Evolutionary conservation across 1,140 invertebrate genomes (phyloP).

Genomic region (Heliconius hermathena): DNA sequence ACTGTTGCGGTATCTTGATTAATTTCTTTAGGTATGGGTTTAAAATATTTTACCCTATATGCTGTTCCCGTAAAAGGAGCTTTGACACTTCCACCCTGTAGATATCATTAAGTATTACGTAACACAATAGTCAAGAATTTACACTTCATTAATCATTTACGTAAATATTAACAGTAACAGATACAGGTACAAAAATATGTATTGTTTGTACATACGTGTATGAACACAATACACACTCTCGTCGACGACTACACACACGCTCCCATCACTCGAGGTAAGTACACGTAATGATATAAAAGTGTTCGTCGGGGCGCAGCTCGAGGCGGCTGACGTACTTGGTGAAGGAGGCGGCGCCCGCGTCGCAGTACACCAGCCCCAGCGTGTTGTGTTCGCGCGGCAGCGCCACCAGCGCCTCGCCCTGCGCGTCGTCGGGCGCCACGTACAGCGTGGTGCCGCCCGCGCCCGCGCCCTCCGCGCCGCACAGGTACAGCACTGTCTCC

Average conservation of each 20-base stretch:
- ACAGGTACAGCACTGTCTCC: constrained; percentile 82
- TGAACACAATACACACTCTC: background rate
- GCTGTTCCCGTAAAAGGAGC: too few species aligned
- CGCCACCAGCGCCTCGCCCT: constrained; percentile 76
- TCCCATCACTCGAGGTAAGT: constrained; percentile 80
- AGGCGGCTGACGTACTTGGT: constrained; percentile 85
- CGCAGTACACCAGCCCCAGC: constrained; percentile 86
- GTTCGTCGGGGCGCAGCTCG: constrained; percentile 59
- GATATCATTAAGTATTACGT: background rate
- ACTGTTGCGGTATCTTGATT: too few species aligned
- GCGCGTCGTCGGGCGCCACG: constrained; percentile 72
- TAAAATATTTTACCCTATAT: too few species aligned
- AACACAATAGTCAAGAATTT: background rate
- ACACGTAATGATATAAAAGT: constrained; percentile 82
- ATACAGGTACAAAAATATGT: background rate
- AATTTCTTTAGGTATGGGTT: too few species aligned
- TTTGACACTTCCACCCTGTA: background rate
- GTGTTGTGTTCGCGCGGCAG: constrained; percentile 84
- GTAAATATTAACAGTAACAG: background rate
- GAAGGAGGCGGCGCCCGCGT: constrained; percentile 83
- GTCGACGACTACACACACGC: background rate
- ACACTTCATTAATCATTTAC: background rate
- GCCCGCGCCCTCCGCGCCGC: constrained; percentile 80
- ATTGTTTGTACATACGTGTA: background rate
- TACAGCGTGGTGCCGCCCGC: constrained; percentile 79